These are phyloP conservation scores for Gambusia affinis DNA, from an alignment of 2,113 vertebrate species.

Conservation along the genomic window DNA sequence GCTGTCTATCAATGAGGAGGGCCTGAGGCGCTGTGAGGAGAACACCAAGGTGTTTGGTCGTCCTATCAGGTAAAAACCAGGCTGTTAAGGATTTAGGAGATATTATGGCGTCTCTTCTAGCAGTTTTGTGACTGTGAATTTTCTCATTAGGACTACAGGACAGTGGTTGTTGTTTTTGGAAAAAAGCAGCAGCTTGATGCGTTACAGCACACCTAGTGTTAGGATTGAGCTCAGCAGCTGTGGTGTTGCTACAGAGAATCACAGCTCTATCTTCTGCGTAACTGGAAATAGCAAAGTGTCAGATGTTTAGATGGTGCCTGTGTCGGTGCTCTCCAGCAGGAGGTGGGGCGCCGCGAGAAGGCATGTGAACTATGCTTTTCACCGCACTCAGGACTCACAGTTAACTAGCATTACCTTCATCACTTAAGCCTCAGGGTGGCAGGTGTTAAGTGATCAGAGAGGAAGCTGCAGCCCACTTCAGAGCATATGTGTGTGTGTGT, in stretches of 20 bases:
- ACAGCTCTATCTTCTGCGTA: neutral
- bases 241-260: neutral
- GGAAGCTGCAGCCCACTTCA: slow-evolving; percentile 5
- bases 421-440: slow-evolving; percentile 48
- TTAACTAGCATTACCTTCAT: slow-evolving; percentile 48
- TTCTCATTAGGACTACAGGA: too few relatives aligned
- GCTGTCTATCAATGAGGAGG: slow-evolving; percentile 96
- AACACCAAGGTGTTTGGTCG: slow-evolving; percentile 95
- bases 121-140: neutral
- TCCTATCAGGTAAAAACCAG: slow-evolving; percentile 88
- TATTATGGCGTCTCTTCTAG: neutral
- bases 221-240: slow-evolving; percentile 5
- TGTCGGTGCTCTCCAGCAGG: slow-evolving; percentile 41
- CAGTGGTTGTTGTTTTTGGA: too few relatives aligned
- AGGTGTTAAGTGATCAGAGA: slow-evolving; percentile 44
- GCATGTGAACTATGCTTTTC: slow-evolving; percentile 40
- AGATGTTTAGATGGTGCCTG: slow-evolving; percentile 30
- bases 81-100: neutral
- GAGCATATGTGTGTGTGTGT: slow-evolving; percentile 1
- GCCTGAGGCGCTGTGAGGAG: slow-evolving; percentile 92
- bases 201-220: neutral
- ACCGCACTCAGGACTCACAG: slow-evolving; percentile 22
- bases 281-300: slow-evolving; percentile 20
- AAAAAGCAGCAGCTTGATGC: too few relatives aligned
- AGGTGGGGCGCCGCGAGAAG: slow-evolving; percentile 37